Base-by-base conservation (phyloP, 2,888 invertebrate species). In the Lasioglossum leucozonium region DNA sequence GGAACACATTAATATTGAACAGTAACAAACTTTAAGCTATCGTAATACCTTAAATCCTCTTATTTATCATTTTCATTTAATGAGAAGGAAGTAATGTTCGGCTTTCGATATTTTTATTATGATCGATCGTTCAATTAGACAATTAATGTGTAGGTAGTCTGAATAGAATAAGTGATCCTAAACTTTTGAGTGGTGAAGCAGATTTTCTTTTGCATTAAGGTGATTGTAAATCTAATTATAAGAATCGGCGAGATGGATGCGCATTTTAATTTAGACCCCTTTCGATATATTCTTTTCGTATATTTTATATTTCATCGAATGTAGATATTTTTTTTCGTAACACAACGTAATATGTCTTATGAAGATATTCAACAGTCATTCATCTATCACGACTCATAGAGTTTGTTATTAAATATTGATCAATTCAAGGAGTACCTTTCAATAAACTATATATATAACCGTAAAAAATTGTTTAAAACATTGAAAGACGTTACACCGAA, bases 181-280 rank as follows among this genome's bases (percentile, higher is more conserved):
- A 69, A 69, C 69, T 69, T 69, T 69, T 40, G 69, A 69, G 40
- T 69, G 40, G 2, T 37, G 16, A 40, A 22, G 5, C 22, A 40
- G 40, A 22, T 69, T 69, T 69, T n/a, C 11, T n/a, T 69, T 69
- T 13, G 40, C 69, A 37, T 40, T 13, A n/a, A n/a, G 37, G 37
- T 65, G 47, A 30, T 67, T 44, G 44, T 44, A 16, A 44, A 44
- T 10, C n/a, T n/a, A n/a, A 55, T 11, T 55, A 1, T 34, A 44
- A 76, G 22, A 34, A 44, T 4, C 22, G 67, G 30, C 65, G 47
- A 76, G 76, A 65, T 67, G 47, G 76, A 76, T 30, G 65, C 71
- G 44, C 55, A 47, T 65, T 18, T 30, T 16, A 18, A 18, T 47
- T 22, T 26, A 58, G n/a, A 58, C 13, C 4, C 58, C 26, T 58